Evolutionary conservation across 2,113 vertebrate genomes (phyloP).

Genomic region (Mirza zaza): DNA sequence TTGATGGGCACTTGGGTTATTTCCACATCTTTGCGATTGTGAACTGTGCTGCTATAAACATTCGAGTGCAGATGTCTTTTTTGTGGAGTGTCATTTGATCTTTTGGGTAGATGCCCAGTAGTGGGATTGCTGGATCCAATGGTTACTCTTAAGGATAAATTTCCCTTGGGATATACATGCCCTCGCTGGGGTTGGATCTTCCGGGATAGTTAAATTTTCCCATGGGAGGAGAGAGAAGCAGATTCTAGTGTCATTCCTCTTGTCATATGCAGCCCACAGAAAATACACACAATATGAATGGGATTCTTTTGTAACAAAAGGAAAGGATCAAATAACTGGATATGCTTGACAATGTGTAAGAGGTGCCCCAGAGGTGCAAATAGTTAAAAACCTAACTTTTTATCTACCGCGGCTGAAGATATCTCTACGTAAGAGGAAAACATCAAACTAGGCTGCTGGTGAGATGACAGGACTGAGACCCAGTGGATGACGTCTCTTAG

Average conservation of each 20-base stretch:
- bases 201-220: background rate
- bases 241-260: background rate
- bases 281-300: background rate
- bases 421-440: background rate
- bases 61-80: too few relatives aligned
- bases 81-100: too few relatives aligned
- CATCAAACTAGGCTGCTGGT: background rate
- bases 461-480: background rate
- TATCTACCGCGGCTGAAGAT: background rate
- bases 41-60: too few relatives aligned
- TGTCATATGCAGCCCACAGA: background rate
- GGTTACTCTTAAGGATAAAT: background rate
- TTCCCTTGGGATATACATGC: background rate
- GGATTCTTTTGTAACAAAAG: background rate
- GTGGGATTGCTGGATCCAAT: too few relatives aligned
- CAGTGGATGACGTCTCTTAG: background rate
- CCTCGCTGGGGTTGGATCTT: background rate
- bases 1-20: too few relatives aligned
- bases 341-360: background rate
- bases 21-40: too few relatives aligned
- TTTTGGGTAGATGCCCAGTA: too few relatives aligned
- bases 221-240: background rate
- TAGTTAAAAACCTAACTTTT: background rate
- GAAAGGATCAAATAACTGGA: slow-evolving; percentile 5
- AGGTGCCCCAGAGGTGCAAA: background rate